A percentile compares a stretch with the other conserved stretches of the same genome.
Evolutionary conservation across 2,888 invertebrate genomes (phyloP).

Genomic region (Perithous albicinctus): DNA sequence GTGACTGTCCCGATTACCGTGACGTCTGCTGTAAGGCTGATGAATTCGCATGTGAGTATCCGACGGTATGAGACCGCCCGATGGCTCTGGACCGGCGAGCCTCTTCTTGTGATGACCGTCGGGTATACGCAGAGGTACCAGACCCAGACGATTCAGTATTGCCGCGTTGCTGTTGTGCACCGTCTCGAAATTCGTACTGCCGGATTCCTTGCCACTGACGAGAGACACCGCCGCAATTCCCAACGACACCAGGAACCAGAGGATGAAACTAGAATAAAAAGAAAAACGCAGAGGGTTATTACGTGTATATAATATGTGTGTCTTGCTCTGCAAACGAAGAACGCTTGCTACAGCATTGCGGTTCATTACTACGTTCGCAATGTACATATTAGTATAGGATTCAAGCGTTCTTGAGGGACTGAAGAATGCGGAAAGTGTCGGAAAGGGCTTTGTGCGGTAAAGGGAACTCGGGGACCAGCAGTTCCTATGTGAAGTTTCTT

Average conservation of each 20-base stretch:
- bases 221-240: conserved; percentile 18
- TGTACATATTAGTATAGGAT: too few relatives aligned
- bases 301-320: not conserved
- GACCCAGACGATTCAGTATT: conserved; percentile 90
- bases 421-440: conserved; percentile 74
- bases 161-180: conserved; percentile 88
- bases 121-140: conserved; percentile 90
- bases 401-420: conserved; percentile 14
- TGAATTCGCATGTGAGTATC: conserved; percentile 72
- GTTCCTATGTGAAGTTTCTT: not conserved
- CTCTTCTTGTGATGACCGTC: conserved; percentile 93
- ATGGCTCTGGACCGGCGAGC: conserved; percentile 87
- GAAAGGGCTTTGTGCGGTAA: not conserved
- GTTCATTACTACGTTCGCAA: not conserved
- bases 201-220: conserved; percentile 39
- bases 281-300: not conserved
- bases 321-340: not conserved
- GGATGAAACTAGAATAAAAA: conserved; percentile 68
- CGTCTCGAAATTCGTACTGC: conserved; percentile 77
- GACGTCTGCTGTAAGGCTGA: conserved; percentile 80
- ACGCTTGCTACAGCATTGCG: not conserved
- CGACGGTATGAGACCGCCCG: conserved; percentile 69
- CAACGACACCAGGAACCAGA: conserved; percentile 68
- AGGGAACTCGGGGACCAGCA: not conserved
- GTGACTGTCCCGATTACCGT: conserved; percentile 88